phyloP scores from a whole-genome alignment of 1,140 invertebrate species.

The Scaptomyza pallida region DNA sequence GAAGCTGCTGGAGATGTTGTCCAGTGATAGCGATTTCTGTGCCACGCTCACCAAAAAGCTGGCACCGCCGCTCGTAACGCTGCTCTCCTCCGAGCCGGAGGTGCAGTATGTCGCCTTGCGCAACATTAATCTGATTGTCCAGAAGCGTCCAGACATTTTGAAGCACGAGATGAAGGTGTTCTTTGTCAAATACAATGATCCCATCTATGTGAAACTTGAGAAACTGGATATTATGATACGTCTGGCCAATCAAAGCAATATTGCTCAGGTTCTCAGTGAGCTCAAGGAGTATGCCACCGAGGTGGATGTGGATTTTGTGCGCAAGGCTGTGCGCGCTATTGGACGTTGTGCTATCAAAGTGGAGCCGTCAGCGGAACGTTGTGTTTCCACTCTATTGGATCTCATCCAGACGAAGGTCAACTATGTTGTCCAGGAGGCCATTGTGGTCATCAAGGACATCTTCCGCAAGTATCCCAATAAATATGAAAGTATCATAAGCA shows the following conservation, averaged over 20 bases:
- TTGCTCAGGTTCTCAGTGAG: constrained; percentile 99
- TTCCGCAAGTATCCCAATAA: constrained; percentile 99
- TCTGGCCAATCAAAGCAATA: constrained; percentile 98
- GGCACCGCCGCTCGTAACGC: constrained; percentile 98
- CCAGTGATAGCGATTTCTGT: constrained; percentile 96
- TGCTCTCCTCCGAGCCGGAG: constrained; percentile 99
- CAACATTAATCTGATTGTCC: constrained; percentile 99
- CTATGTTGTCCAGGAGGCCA: constrained; percentile 99
- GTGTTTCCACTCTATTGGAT: constrained; percentile 99
- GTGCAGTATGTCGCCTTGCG: constrained; percentile 99
- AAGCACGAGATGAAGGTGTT: constrained; percentile 99
- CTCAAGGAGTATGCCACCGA: constrained; percentile 99
- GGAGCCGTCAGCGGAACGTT: constrained; percentile 98
- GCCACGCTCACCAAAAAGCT: constrained; percentile 97
- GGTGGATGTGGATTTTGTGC: constrained; percentile 99
- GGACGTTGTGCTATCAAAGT: constrained; percentile 99
- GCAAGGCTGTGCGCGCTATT: constrained; percentile 99
- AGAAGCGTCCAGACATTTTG: constrained; percentile 99
- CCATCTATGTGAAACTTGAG: constrained; percentile 99
- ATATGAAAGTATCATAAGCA: constrained; percentile 99
- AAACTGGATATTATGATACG: constrained; percentile 99
- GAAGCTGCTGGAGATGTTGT: constrained; percentile 99
- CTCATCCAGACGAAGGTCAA: constrained; percentile 99
- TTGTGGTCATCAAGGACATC: constrained; percentile 99
- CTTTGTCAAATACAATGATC: constrained; percentile 99